Evolutionary conservation across 1,140 invertebrate species (phyloP).

Genomic region (Drosophila bocki): DNA sequence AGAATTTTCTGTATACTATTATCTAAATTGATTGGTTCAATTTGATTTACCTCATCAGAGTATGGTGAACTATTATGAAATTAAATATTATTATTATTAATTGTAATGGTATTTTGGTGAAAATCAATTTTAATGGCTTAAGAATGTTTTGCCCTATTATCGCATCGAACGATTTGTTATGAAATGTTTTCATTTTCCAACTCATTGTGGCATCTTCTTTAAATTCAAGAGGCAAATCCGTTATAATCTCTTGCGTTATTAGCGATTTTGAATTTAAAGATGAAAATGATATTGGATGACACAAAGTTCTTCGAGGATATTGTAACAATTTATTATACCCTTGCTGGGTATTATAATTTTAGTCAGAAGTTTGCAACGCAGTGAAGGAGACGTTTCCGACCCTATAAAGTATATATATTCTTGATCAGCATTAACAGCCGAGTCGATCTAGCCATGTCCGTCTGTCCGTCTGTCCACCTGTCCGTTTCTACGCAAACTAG

Average conservation of each 20-base stretch:
- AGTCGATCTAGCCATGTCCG: no score
- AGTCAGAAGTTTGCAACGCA: no score
- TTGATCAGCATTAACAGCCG: no score
- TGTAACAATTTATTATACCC: conserved; percentile 9
- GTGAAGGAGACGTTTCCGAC: no score
- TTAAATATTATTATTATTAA: conserved; percentile 42
- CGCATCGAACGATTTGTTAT: not conserved
- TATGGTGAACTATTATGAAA: conserved; percentile 40
- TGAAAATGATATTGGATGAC: conserved; percentile 5
- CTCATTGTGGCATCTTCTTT: no score
- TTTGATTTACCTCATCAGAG: conserved; percentile 40
- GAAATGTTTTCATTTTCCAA: not conserved
- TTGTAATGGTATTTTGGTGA: conserved; percentile 36
- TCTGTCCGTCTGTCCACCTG: no score
- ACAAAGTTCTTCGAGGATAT: conserved; percentile 5
- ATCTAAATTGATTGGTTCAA: conserved; percentile 37
- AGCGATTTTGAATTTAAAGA: no score
- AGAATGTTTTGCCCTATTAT: not conserved
- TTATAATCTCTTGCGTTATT: no score
- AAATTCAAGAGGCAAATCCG: no score
- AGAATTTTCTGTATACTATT: conserved; percentile 28
- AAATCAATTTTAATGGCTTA: conserved; percentile 26
- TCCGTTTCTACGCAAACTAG: no score
- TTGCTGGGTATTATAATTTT: no score
- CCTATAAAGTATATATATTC: no score